A percentile compares a stretch with the other conserved stretches of the same genome.
Evolutionary conservation across 2,797 vertebrate species (phyloP).

Genomic region (Lycodopsis pacificus): DNA sequence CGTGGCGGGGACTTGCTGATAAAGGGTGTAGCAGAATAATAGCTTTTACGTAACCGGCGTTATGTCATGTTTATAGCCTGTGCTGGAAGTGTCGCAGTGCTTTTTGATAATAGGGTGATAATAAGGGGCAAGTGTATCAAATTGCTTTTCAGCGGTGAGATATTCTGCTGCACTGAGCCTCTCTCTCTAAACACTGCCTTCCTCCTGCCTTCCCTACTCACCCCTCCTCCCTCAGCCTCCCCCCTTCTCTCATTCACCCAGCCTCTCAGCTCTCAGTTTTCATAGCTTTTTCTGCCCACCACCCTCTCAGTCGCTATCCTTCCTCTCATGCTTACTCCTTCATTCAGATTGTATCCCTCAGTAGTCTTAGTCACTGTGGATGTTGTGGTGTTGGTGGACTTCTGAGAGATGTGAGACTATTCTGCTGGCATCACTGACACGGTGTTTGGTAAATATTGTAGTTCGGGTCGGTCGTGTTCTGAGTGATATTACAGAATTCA

Average conservation of each 20-base stretch:
- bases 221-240: background rate
- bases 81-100: conserved; percentile 53
- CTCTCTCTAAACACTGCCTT: conserved; percentile 19
- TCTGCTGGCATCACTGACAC: background rate
- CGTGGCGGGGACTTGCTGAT: conserved; percentile 28
- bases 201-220: conserved; percentile 7
- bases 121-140: conserved; percentile 55
- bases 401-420: conserved; percentile 6
- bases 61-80: conserved; percentile 64
- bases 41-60: conserved; percentile 60
- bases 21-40: conserved; percentile 42
- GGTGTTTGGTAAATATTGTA: conserved; percentile 49
- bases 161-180: conserved; percentile 52
- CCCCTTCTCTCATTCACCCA: conserved; percentile 1
- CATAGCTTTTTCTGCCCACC: background rate
- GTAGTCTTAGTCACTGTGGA: conserved; percentile 9
- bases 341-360: conserved; percentile 40
- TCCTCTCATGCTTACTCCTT: conserved; percentile 24
- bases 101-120: conserved; percentile 66
- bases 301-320: conserved; percentile 2
- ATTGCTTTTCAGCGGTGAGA: conserved; percentile 43
- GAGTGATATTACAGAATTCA: conserved; percentile 49
- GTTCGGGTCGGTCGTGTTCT: conserved; percentile 15
- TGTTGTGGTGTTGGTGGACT: conserved; percentile 23
- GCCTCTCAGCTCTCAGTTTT: conserved; percentile 22